These are phyloP conservation scores for Bostrychus sinensis DNA, from an alignment of 2,113 vertebrate genomes.

Conservation along the genomic window DNA sequence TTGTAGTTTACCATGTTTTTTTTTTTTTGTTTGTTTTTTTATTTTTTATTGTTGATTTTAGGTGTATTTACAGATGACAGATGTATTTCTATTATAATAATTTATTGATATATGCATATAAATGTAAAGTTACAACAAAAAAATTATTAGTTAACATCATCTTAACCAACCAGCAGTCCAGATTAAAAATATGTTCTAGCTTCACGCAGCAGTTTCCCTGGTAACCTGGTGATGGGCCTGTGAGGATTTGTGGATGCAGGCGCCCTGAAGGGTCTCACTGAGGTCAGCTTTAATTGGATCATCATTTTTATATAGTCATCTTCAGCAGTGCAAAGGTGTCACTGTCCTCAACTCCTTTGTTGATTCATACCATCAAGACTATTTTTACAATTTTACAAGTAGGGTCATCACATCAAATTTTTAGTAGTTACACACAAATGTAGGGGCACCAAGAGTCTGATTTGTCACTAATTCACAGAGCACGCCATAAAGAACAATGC, in stretches of 20 bases:
- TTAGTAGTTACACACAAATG: too few relatives aligned
- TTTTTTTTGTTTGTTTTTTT: not conserved
- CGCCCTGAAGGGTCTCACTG: not conserved
- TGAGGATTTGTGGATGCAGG: conserved; percentile 10
- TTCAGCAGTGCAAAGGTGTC: conserved; percentile 5
- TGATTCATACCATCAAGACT: not conserved
- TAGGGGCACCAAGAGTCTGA: too few relatives aligned
- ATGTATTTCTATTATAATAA: not conserved
- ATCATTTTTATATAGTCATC: conserved; percentile 4
- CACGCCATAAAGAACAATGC: too few relatives aligned
- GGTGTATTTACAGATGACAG: not conserved
- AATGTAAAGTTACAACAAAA: not conserved
- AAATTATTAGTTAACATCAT: conserved; percentile 1
- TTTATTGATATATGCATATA: not conserved
- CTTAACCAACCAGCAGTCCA: not conserved
- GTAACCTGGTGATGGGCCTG: conserved; percentile 16
- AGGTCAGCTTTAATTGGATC: conserved; percentile 16
- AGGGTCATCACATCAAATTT: conserved; percentile 1
- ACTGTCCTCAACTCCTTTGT: not conserved
- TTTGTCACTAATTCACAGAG: too few relatives aligned
- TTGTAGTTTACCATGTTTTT: too few relatives aligned
- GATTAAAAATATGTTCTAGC: conserved; percentile 34
- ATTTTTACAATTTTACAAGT: not conserved
- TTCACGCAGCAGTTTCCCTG: conserved; percentile 16
- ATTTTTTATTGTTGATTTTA: not conserved